Evolutionary conservation across 2,888 invertebrate species (phyloP), one percentile per base, ranked within the genome.

Genomic region (Physocephala rufipes): DNA sequence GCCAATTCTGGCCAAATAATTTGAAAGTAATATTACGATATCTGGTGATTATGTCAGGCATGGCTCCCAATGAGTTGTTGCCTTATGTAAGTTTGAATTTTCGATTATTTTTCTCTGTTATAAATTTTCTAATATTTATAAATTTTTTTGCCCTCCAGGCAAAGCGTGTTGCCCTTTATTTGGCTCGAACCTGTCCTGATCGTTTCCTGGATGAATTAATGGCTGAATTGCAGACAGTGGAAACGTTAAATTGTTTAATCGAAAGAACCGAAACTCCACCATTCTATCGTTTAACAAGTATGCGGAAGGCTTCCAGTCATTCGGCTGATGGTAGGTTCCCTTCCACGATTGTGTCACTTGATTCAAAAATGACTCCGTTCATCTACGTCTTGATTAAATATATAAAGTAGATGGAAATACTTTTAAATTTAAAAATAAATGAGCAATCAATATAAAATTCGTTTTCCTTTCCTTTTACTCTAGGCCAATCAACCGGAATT

Each of bases 251-350:
- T 87, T 97, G 97, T 85, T 90, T 95, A 77, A 96, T 99, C 78
- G 98, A 99, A 86, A 90, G 99, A 74, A 98, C 97, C 0, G 98
- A 99, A 88, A 97, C 98, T 0, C 97, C 99, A 30, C 99, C 99
- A 4, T 99, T 97, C 88, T 99, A 97, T 87, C 90, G 99, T 51
- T 90, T 98, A 79, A 97, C 96, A 2, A 93, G 94, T 78, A 93
- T 95, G 93, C 87, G 95, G 64, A 96, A 96, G 85, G 93, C 95
- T 28, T 95, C 95, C 16, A 95, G 94, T 67, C 93, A 93, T 84
- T 92, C 92, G 36, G 83, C 83, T 12, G 91, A 91, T 85, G 90
- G 90, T 79, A 75, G 75, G 78, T 73, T 2, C 21, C 2, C 12
- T 19, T 12, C 21, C 21, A 53, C 4, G 36, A 9, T n/a, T n/a